Evolutionary conservation across 2,797 vertebrate species (phyloP).

Genomic region (Pyrocephalus nanus): DNA sequence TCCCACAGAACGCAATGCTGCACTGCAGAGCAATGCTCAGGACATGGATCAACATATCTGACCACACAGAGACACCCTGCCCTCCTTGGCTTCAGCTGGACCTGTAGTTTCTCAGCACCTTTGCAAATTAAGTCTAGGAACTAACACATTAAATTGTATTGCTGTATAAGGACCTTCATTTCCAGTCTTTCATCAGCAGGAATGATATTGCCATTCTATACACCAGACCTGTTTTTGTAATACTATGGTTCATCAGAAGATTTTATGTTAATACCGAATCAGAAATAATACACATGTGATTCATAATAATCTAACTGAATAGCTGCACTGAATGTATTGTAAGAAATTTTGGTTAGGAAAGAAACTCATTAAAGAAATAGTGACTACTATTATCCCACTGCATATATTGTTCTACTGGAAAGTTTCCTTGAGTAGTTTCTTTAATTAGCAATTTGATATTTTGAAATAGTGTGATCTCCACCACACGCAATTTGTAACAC

Average conservation of each 20-base stretch:
- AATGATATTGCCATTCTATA: conserved; percentile 24
- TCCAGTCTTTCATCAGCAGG: conserved; percentile 28
- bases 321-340: conserved; percentile 35
- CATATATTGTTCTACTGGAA: conserved; percentile 63
- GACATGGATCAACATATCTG: neutral
- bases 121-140: neutral
- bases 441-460: conserved; percentile 68
- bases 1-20: neutral
- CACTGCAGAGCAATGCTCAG: neutral
- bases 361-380: conserved; percentile 67
- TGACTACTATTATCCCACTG: conserved; percentile 66
- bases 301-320: conserved; percentile 65
- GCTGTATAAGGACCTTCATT: conserved; percentile 31
- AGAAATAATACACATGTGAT: conserved; percentile 70
- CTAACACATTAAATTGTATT: neutral
- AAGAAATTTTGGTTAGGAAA: conserved; percentile 50
- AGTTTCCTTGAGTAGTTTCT: conserved; percentile 57
- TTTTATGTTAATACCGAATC: conserved; percentile 55
- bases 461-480: conserved; percentile 59
- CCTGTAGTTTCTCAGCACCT: conserved; percentile 1
- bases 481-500: conserved; percentile 32
- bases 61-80: neutral
- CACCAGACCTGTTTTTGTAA: conserved; percentile 47
- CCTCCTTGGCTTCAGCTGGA: neutral
- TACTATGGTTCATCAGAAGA: conserved; percentile 48